Evolutionary conservation across 2,888 invertebrate species (phyloP), one percentile per base, ranked within the genome.

Genomic region (Achlya flavicornis): DNA sequence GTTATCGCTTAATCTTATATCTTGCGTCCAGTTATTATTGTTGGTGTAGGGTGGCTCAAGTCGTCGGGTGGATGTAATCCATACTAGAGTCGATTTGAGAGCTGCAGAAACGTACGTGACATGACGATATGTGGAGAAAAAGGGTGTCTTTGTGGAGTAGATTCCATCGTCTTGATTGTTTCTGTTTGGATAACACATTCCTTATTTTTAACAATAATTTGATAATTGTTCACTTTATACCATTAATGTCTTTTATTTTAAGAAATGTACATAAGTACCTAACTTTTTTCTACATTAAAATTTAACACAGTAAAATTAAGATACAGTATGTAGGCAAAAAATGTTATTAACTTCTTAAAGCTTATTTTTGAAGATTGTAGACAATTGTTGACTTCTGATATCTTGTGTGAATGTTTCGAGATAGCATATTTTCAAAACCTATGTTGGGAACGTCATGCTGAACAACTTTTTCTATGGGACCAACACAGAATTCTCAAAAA

Each of bases 31-130:
- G 71, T 71, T 67, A 71, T 77, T 66, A 73, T 75, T 74, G 72
- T 69, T 70, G 68, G 68, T 74, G 79, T 81, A 80, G 88, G 88
- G 89, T 86, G 83, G 85, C 83, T 87, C 83, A 87, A 87, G 85
- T 85, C 84, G 79, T 78, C 77, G 82, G 80, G 78, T 81, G 79
- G 79, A 80, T 89, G 88, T 89, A 91, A 93, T 92, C 91, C 90
- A 86, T 84, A 87, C 88, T 89, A 80, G 77, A 90, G 86, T 89
- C 84, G 87, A 85, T 87, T 81, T 86, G 85, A 89, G 88, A 89
- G 84, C 88, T 88, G 86, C 79, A 83, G 85, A 86, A 85, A 86
- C 81, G 86, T 85, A 85, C 87, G 88, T 88, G 89, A 87, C 83
- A 83, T 79, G 78, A 53, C n/a, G 53, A 53, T 8, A 83, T 74